phyloP scores from a whole-genome alignment of 2,797 vertebrate species.

The Valencia hispanica region DNA sequence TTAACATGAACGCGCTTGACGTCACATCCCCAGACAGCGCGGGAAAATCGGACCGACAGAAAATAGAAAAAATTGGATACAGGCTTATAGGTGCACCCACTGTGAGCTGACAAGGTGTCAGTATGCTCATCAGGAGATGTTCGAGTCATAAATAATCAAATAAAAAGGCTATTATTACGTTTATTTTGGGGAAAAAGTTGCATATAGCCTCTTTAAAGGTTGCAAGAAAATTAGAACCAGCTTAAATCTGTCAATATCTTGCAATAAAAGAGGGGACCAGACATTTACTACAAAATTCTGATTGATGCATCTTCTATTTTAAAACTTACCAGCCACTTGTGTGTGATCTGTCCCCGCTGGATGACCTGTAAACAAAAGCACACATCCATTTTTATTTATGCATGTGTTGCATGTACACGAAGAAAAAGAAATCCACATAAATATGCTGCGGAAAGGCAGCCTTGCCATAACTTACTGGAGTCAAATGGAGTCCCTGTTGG shows the following conservation, averaged over 20 bases:
- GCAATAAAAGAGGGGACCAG: no score
- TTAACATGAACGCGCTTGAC: no score
- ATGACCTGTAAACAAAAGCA: slow-evolving; percentile 60
- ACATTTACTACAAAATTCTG: neutral
- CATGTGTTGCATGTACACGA: neutral
- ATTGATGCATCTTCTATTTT: slow-evolving; percentile 18
- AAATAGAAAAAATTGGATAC: no score
- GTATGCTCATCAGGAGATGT: no score
- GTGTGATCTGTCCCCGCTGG: slow-evolving; percentile 67
- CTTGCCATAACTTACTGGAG: slow-evolving; percentile 77
- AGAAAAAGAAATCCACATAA: slow-evolving; percentile 6
- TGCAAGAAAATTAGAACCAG: neutral
- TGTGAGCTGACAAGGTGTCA: no score
- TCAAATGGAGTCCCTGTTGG: slow-evolving; percentile 64
- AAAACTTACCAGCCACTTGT: slow-evolving; percentile 81
- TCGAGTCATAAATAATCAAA: no score
- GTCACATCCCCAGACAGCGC: no score
- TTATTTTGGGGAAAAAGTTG: neutral
- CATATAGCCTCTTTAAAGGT: neutral
- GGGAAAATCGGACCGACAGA: no score
- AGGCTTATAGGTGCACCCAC: no score
- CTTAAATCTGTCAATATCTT: no score
- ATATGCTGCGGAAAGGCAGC: neutral
- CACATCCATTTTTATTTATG: neutral
- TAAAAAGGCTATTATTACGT: no score